Evolutionary conservation across 2,888 invertebrate genomes (phyloP).

Genomic region (Pristionchus entomophagus): DNA sequence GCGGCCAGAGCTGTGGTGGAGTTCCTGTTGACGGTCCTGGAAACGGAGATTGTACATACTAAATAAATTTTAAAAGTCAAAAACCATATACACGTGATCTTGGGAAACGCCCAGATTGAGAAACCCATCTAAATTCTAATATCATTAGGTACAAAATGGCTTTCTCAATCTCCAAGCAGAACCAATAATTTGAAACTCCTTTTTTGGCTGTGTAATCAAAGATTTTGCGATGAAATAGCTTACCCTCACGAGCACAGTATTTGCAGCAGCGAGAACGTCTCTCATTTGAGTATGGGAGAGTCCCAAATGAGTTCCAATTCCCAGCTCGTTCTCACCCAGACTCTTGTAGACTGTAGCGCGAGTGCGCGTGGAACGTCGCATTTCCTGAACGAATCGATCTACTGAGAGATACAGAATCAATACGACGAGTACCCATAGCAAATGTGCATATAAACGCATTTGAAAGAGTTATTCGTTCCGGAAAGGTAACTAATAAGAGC

Average conservation of each 20-base stretch:
- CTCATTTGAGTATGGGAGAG: constrained; percentile 17
- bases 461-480: too few species aligned
- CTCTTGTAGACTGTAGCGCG: constrained; percentile 60
- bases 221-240: neutral
- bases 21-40: neutral
- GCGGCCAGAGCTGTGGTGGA: neutral
- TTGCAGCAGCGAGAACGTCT: constrained; percentile 44
- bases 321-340: constrained; percentile 61
- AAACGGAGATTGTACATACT: too few species aligned
- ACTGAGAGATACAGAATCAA: neutral
- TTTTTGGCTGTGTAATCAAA: too few species aligned
- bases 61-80: neutral
- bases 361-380: constrained; percentile 63
- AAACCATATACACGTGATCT: neutral
- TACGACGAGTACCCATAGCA: too few species aligned
- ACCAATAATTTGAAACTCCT: too few species aligned
- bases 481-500: neutral
- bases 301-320: too few species aligned
- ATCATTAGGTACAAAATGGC: too few species aligned
- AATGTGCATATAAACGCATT: too few species aligned
- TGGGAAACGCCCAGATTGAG: too few species aligned
- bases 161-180: too few species aligned
- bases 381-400: constrained; percentile 20
- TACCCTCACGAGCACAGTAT: constrained; percentile 48
- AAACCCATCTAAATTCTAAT: too few species aligned